These are phyloP conservation scores for Schizotus pectinicornis DNA, from an alignment of 2,888 invertebrate species.

Conservation along the genomic window DNA sequence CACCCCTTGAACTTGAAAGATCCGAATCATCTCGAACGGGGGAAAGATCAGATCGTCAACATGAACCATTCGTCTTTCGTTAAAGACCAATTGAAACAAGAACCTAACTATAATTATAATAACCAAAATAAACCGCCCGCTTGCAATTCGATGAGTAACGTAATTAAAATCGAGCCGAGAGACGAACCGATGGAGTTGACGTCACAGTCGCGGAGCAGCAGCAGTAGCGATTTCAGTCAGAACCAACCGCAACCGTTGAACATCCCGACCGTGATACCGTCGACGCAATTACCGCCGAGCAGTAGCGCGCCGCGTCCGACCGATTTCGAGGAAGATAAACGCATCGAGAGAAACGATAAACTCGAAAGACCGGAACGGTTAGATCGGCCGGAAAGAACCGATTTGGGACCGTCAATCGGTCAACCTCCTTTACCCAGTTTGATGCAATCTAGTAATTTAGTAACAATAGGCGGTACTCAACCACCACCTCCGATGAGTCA, in stretches of 20 bases:
- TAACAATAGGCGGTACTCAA: slow-evolving; percentile 65
- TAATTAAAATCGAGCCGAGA: slow-evolving; percentile 56
- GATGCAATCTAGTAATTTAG: slow-evolving; percentile 66
- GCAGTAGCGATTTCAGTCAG: slow-evolving; percentile 17
- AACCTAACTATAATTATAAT: slow-evolving; percentile 32
- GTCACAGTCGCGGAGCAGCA: slow-evolving; percentile 40
- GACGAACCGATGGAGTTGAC: slow-evolving; percentile 58
- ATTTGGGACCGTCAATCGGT: slow-evolving; percentile 54
- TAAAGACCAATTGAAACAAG: slow-evolving; percentile 45
- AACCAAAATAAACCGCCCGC: slow-evolving; percentile 29
- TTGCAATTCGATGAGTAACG: slow-evolving; percentile 33
- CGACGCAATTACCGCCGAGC: slow-evolving; percentile 43
- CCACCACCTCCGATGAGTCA: slow-evolving; percentile 62
- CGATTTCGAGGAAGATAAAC: slow-evolving; percentile 46
- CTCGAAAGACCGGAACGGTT: slow-evolving; percentile 51
- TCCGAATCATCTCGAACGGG: slow-evolving; percentile 33
- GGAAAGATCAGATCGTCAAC: slow-evolving; percentile 49
- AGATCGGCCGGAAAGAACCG: slow-evolving; percentile 39
- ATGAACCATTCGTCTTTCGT: slow-evolving; percentile 48
- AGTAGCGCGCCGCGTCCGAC: slow-evolving; percentile 14
- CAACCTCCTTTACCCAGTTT: slow-evolving; percentile 65
- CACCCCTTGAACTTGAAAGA: slow-evolving; percentile 47
- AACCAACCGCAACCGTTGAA: slow-evolving; percentile 49
- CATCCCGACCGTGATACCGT: slow-evolving; percentile 53
- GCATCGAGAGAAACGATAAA: slow-evolving; percentile 40